Base-by-base conservation (phyloP, 2,797 vertebrate genomes). In the Rhinophrynus dorsalis region DNA sequence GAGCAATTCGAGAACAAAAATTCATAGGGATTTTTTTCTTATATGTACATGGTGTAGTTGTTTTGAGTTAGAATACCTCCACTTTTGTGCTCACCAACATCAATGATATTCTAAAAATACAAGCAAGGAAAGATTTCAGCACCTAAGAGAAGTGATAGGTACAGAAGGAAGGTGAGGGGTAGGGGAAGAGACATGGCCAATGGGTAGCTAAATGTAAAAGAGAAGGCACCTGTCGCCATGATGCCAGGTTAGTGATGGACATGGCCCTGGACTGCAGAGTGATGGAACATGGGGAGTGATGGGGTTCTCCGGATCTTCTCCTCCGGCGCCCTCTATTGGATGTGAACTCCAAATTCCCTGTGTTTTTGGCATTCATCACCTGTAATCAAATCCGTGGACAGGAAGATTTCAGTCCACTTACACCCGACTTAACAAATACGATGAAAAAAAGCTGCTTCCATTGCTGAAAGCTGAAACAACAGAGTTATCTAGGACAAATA, bases 351-450 rank as follows among this genome's bases (percentile, higher is more conserved):
- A 81, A 79, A 77, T 56, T 83, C 64, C 71, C 80, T 4, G 65
- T 80, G 77, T 76, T 79, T 78, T 81, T 76, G 75, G 78, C 78
- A 73, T 80, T 82, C 78, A 80, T 79, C 74, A 81, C 81, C 81
- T 85, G 81, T 51, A 83, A 83, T 82, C 58, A 84, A 62, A 83
- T 73, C 20, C 52, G 62, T 66, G 61, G 37, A 66, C 54, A 72
- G 68, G 59, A 72, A 65, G 33, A 57, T 59, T 73, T 66, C 69
- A 72, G 44, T 33, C 61, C 35, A 65, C 37, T 44, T 38, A 58
- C 44, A 50, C 42, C 68, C 54, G 26, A 47, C 44, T 51, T 17
- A 15, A 60, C 33, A 48, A 37, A 48, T 27, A 45, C 27, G 4
- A 33, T 52, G 15, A 12, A 4, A 44, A 7, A 2, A 8, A 11